Evolutionary conservation across 1,140 invertebrate genomes (phyloP), one percentile per base, ranked within the genome.

Genomic region (Ceratosolen fusciceps): DNA sequence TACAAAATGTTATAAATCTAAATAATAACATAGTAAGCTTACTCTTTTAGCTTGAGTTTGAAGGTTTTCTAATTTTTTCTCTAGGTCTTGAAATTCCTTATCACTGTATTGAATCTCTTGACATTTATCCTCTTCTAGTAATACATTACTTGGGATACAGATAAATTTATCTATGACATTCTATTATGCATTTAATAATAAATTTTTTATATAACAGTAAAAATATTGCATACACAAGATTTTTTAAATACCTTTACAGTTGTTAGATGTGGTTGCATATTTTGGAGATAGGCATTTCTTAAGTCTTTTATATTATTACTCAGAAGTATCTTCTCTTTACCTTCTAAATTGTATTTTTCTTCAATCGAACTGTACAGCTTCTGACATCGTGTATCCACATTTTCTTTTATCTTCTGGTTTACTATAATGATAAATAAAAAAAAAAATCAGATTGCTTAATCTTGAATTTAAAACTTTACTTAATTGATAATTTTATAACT

Each of bases 101-200:
- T 85, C 79, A 3, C 80, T 85, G 16, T 86, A 88, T 71, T 87
- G 87, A 54, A 31, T 82, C n/a, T 47, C 78, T 77, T 89, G 88
- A 72, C 56, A 65, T 71, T 83, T 81, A 68, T 89, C 88, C 43
- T 87, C 86, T 1, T 87, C 80, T 10, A 87, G 74, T 56, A 89
- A 73, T 74, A 89, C 74, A 73, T 88, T 84, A 37, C 78, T 60
- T 8, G 88, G 87, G 21, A 89, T 75, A 47, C 75, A 43, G 56
- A 88, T 82, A 26, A 83, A 84, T 80, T 85, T 86, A 37, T 85
- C 80, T 9, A 87, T 74, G 21, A 73, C 73, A 78, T 82, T 83
- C 88, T 89, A 58, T 58, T 81, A 81, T 12, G 7, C 5, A 21
- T n/a, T 56, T 16, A 56, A 37, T 21, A 8, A 56, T 56, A 43